Base-by-base conservation (phyloP, 2,888 invertebrate genomes). In the Mongoloraphidia duomilia region DNA sequence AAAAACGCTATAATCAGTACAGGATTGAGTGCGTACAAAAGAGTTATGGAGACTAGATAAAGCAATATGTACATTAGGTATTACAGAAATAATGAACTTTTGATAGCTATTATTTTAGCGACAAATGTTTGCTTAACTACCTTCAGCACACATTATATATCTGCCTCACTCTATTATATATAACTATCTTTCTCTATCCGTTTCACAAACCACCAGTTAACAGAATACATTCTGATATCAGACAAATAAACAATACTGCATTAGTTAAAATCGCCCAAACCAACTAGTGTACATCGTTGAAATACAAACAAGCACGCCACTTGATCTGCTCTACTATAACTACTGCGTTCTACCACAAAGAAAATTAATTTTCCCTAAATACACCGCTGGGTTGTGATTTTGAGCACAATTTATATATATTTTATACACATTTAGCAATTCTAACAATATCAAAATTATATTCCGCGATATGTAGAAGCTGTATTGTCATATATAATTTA, bases 311-410 rank as follows among this genome's bases (percentile, higher is more conserved):
- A 12, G 14, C 8, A 14, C 42, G 14, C n/a, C n/a, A 42, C 9
- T 42, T 33, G 26, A 33, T 12, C 26, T 26, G 42, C n/a, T 26
- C 42, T 11, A 26, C 42, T 42, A 33, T 42, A 42, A 42, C 42
- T 42, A 42, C 42, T 42, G 42, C 33, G 42, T 33, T 42, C 14
- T 33, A 42, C 42, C 42, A 42, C 42, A 42, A 42, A 42, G 42
- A 42, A 42, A 42, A 42, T 42, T 42, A 42, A 42, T 42, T 42
- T 42, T 42, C 42, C 42, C 42, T 42, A 42, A 42, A 42, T 42
- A 42, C 42, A 42, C 42, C 26, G 26, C 17, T 26, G 42, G 42
- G 33, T 10, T 14, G 42, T 42, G 33, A 26, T 42, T 42, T 42
- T 26, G 42, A 42, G 9, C 42, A 34, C 26, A 26, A 26, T 26